These are phyloP conservation scores for Aphrocallistes beatrix DNA, from an alignment of 37 sponge, comb jelly and placozoan species.

Conservation along the genomic window DNA sequence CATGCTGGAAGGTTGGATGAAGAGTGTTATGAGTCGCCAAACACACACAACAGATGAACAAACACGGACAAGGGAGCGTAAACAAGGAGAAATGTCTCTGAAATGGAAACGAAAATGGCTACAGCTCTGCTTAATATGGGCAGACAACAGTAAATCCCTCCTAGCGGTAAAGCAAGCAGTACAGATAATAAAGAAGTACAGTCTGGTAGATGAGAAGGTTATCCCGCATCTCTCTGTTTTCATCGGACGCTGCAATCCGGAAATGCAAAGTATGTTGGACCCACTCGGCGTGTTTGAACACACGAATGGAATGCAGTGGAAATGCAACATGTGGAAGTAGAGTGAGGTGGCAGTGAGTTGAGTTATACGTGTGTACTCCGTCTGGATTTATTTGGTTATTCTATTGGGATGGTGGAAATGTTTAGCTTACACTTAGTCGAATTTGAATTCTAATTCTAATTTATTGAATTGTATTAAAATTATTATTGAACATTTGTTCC, in stretches of 20 bases:
- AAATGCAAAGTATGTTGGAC: neutral
- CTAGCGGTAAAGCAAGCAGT: neutral
- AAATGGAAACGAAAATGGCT: neutral
- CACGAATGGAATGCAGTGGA: neutral
- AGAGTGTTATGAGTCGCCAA: neutral
- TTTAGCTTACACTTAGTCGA: no score
- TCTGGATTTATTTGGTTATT: no score
- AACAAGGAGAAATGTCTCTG: neutral
- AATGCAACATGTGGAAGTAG: no score
- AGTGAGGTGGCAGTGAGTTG: no score
- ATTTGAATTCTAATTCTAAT: no score
- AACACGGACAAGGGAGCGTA: neutral
- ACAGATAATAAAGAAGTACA: neutral
- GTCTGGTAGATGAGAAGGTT: neutral
- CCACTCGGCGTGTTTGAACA: neutral
- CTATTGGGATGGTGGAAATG: no score
- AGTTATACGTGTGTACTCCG: no score
- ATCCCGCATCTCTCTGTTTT: neutral
- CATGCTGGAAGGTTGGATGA: neutral
- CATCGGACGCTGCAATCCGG: neutral
- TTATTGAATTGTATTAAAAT: no score
- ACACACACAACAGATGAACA: neutral
- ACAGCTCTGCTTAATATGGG: neutral
- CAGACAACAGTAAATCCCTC: neutral
- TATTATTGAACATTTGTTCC: no score